phyloP scores from a whole-genome alignment of 2,797 vertebrate genomes.

The Cossypha heuglini region DNA sequence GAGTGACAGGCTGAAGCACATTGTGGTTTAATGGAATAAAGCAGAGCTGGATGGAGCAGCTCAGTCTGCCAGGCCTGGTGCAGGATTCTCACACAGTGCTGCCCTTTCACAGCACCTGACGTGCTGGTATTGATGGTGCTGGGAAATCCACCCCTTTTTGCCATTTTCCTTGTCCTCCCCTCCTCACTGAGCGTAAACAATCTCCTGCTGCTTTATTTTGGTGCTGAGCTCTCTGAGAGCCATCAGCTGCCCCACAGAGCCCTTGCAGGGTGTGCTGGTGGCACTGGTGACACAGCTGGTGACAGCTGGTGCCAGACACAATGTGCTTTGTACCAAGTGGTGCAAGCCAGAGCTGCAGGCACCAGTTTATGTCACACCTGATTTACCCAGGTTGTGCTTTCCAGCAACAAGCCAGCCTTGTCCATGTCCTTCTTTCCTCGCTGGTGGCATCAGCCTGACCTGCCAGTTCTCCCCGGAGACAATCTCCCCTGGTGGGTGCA shows the following conservation, averaged over 20 bases:
- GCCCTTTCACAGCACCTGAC: not conserved
- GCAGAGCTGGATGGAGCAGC: not conserved
- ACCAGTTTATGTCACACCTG: accelerated
- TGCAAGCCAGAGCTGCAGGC: not conserved
- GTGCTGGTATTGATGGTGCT: not conserved
- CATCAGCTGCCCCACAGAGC: not conserved
- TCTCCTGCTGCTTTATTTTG: not conserved
- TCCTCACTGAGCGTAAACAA: accelerated
- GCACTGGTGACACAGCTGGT: no score
- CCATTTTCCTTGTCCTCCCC: not conserved
- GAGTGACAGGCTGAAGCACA: conserved; percentile 27
- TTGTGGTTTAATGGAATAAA: conserved; percentile 25
- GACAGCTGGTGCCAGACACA: no score
- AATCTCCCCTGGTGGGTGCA: not conserved
- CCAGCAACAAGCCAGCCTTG: not conserved
- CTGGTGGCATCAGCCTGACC: not conserved
- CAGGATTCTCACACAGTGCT: not conserved
- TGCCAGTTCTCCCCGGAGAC: not conserved
- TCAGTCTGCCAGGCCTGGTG: not conserved
- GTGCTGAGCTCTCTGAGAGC: not conserved
- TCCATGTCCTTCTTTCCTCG: not conserved
- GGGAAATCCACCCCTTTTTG: not conserved
- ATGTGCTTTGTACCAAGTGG: accelerated
- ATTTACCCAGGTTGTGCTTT: not conserved
- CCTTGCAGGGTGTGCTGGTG: not conserved